phyloP scores from a whole-genome alignment of 1,140 invertebrate species.

The Hylaeus volcanicus region DNA sequence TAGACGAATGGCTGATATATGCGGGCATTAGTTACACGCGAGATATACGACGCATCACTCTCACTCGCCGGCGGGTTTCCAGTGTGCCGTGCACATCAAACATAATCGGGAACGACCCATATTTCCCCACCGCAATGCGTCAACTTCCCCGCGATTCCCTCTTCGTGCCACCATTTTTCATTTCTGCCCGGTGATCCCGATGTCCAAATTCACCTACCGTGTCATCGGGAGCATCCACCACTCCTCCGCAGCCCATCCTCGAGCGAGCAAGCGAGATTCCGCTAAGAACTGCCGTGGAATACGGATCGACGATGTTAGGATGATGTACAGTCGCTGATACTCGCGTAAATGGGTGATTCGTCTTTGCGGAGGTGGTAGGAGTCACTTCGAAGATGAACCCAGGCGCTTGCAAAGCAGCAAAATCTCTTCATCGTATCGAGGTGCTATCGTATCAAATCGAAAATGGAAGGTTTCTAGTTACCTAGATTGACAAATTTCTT shows the following conservation, averaged over 20 bases:
- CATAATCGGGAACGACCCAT: conserved; percentile 74
- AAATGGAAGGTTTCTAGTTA: too few relatives aligned
- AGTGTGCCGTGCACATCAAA: conserved; percentile 60
- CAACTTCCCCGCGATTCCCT: conserved; percentile 53
- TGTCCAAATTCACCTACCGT: conserved; percentile 61
- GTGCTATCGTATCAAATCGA: too few relatives aligned
- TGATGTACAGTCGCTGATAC: conserved; percentile 16
- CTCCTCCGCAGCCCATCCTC: conserved; percentile 8
- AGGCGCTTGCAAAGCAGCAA: too few relatives aligned
- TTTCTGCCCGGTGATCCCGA: conserved; percentile 28
- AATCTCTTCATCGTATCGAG: too few relatives aligned
- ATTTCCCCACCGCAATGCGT: conserved; percentile 73
- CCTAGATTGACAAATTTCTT: too few relatives aligned
- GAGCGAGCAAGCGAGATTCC: conserved; percentile 11
- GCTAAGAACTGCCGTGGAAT: not conserved
- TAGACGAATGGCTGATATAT: conserved; percentile 70
- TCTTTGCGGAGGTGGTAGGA: too few relatives aligned
- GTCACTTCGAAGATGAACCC: too few relatives aligned
- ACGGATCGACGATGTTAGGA: conserved; percentile 13
- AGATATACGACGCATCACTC: conserved; percentile 73
- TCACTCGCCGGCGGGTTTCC: conserved; percentile 68
- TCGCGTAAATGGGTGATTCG: not conserved
- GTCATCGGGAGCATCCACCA: conserved; percentile 48
- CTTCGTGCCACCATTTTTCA: conserved; percentile 63
- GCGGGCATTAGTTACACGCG: conserved; percentile 74